Evolutionary conservation across 2,888 invertebrate genomes (phyloP).

Genomic region (Ephialtes manifestator): DNA sequence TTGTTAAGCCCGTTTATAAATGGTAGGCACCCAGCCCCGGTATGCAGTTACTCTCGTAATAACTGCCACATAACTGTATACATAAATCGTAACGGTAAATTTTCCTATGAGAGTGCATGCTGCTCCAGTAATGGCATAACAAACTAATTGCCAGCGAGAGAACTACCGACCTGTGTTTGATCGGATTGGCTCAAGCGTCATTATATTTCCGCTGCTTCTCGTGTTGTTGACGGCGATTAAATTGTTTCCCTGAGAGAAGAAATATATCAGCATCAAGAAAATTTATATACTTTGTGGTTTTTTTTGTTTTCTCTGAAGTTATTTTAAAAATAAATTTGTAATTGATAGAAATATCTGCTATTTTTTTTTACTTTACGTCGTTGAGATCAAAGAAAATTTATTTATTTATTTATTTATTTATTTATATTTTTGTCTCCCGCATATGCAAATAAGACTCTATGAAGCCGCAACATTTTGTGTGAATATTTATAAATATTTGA

Average conservation of each 20-base stretch:
- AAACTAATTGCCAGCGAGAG: constrained; percentile 73
- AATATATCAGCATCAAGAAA: not conserved
- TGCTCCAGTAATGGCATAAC: constrained; percentile 68
- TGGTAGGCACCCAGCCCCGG: not conserved
- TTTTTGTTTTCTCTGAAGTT: not conserved
- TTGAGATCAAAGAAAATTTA: not conserved
- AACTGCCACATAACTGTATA: constrained; percentile 74
- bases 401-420: too few relatives aligned
- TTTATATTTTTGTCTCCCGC: not conserved
- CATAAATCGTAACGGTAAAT: constrained; percentile 76
- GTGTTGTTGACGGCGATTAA: constrained; percentile 1
- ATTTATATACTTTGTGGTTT: not conserved
- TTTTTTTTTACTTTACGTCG: not conserved
- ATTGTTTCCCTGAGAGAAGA: constrained; percentile 26
- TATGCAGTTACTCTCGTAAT: constrained; percentile 33
- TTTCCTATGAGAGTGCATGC: constrained; percentile 34
- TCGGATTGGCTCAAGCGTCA: constrained; percentile 40
- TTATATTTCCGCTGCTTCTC: constrained; percentile 32
- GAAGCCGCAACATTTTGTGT: constrained; percentile 1
- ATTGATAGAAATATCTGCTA: not conserved
- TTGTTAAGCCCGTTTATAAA: not conserved
- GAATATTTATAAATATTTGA: constrained; percentile 55
- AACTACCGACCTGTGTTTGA: constrained; percentile 9
- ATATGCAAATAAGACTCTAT: not conserved
- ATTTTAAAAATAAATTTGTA: not conserved